Percentiles rank a stretch among this genome's conserved stretches.
phyloP scores from a whole-genome alignment of 2,113 vertebrate genomes.

The Tichodroma muraria region DNA sequence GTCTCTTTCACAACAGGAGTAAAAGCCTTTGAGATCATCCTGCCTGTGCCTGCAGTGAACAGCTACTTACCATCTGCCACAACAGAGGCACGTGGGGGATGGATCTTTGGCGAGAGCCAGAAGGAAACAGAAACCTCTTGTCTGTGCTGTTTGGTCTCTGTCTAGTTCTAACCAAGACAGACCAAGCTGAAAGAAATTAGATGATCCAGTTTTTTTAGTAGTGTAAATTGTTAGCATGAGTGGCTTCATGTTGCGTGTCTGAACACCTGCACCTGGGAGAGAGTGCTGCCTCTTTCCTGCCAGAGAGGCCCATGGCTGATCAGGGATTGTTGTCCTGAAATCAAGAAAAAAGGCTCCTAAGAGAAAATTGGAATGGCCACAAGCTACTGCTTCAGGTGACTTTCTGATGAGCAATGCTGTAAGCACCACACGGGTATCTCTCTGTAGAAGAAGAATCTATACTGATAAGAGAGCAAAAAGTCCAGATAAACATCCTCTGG shows the following conservation, averaged over 20 bases:
- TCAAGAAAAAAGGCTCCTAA: not conserved
- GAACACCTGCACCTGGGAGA: not conserved
- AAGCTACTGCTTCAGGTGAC: not conserved
- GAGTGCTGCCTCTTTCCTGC: not conserved
- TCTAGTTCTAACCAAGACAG: not conserved
- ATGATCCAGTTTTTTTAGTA: not conserved
- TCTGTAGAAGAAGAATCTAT: not conserved
- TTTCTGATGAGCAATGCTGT: not conserved
- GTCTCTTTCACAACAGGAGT: not conserved
- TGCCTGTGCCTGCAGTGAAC: not conserved
- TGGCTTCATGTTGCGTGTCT: not conserved
- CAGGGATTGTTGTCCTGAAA: not conserved
- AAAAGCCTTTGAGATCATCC: not conserved
- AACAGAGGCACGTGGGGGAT: not conserved
- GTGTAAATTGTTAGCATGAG: not conserved
- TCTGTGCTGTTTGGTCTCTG: not conserved
- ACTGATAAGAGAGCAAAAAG: not conserved
- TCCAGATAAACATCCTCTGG: not conserved
- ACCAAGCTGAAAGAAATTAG: not conserved
- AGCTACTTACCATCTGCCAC: not conserved
- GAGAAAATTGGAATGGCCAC: not conserved
- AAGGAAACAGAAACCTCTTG: not conserved
- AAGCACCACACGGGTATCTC: not conserved
- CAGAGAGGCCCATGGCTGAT: not conserved
- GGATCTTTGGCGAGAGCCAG: not conserved